phyloP scores from a whole-genome alignment of 1,140 invertebrate species.

The Hylaeus anthracinus region DNA sequence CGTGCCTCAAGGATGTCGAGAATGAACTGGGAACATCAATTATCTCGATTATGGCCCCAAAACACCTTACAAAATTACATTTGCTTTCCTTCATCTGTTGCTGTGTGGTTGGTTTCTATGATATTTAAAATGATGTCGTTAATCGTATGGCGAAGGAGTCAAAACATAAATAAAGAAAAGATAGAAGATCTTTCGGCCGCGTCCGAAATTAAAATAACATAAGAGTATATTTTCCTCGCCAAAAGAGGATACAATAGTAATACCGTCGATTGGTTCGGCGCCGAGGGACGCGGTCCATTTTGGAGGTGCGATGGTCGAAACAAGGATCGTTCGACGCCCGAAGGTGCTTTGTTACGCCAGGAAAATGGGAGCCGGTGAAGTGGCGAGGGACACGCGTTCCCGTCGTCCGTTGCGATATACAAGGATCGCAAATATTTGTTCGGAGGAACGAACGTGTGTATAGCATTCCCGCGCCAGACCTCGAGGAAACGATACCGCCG shows the following conservation, averaged over 20 bases:
- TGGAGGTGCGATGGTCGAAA: conserved; percentile 10
- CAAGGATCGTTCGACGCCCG: conserved; percentile 18
- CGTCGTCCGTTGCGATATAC: conserved; percentile 32
- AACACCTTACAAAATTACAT: too few species aligned
- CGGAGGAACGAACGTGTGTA: background rate
- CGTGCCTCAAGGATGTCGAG: background rate
- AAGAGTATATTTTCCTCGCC: too few species aligned
- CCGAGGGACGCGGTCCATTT: background rate
- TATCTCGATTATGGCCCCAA: too few species aligned
- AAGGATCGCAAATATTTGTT: conserved; percentile 46
- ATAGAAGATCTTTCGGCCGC: too few species aligned
- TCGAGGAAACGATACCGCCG: conserved; percentile 18
- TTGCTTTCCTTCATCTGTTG: too few species aligned
- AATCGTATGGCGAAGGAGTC: too few species aligned
- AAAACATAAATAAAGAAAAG: too few species aligned
- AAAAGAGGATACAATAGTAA: background rate
- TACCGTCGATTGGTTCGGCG: background rate
- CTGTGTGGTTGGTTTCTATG: too few species aligned
- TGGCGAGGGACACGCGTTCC: conserved; percentile 35
- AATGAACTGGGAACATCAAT: too few species aligned
- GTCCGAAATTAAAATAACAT: too few species aligned
- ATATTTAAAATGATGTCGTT: too few species aligned
- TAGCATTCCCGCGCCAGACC: background rate
- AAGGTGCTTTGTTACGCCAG: conserved; percentile 11
- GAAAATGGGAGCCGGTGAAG: conserved; percentile 31